Percentiles rank a stretch among this genome's conserved stretches.
phyloP scores from a whole-genome alignment of 2,888 invertebrate species.

The Acrocera orbiculus region DNA sequence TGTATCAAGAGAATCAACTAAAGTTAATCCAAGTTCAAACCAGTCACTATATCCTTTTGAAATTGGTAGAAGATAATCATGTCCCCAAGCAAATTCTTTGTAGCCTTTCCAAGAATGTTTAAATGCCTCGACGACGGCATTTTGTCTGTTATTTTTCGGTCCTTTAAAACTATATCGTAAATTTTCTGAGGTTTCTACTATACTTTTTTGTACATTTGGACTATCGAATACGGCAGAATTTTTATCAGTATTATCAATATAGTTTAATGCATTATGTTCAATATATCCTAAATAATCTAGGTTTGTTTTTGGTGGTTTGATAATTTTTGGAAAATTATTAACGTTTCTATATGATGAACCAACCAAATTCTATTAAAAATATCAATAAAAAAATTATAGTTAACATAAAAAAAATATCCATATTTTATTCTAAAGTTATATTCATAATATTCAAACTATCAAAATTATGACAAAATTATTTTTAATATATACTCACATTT shows the following conservation, averaged over 20 bases:
- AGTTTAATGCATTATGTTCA: no score
- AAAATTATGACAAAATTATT: no score
- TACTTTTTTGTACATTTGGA: slow-evolving; percentile 8
- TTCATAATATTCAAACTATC: no score
- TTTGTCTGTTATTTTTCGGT: slow-evolving; percentile 63
- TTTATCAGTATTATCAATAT: neutral
- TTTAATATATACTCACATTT: slow-evolving; percentile 12
- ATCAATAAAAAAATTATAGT: no score
- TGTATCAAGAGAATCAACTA: slow-evolving; percentile 90
- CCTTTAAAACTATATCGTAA: slow-evolving; percentile 35
- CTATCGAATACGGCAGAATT: slow-evolving; percentile 18
- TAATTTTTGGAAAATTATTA: no score
- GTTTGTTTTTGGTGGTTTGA: no score
- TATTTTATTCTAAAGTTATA: no score
- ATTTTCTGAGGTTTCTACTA: slow-evolving; percentile 13
- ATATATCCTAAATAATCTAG: no score
- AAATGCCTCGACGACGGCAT: slow-evolving; percentile 74
- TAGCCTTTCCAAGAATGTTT: slow-evolving; percentile 91
- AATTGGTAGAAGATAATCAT: slow-evolving; percentile 87
- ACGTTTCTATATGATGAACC: no score
- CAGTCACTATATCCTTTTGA: slow-evolving; percentile 72
- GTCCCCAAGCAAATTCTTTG: slow-evolving; percentile 89
- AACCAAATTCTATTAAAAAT: no score
- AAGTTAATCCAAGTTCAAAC: slow-evolving; percentile 92
- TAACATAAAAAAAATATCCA: no score